Conservation (phyloP, 2,888 invertebrate genomes). For the Gisinianus flammeolus region DNA sequence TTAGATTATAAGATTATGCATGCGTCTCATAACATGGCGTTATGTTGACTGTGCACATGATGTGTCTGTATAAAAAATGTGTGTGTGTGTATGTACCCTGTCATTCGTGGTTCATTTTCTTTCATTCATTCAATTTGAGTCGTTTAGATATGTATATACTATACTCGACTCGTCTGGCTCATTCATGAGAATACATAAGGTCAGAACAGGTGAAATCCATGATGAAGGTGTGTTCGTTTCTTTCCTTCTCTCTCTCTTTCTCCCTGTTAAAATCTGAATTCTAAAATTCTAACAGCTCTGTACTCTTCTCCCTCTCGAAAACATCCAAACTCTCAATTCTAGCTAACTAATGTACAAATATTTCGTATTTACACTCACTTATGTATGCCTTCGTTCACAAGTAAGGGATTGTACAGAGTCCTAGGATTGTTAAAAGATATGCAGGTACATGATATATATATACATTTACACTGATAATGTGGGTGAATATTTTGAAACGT, state of each 20-base stretch:
- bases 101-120: conserved; percentile 19
- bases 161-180: background rate
- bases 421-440: no score
- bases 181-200: conserved; percentile 12
- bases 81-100: background rate
- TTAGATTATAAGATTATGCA: no score
- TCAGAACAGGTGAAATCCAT: conserved; percentile 16
- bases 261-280: background rate
- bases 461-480: no score
- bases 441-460: no score
- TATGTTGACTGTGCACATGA: background rate
- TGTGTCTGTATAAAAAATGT: background rate
- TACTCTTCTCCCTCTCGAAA: background rate
- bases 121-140: conserved; percentile 10
- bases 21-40: background rate
- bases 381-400: no score
- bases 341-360: background rate
- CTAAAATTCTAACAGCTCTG: background rate
- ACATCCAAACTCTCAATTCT: background rate
- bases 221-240: conserved; percentile 15
- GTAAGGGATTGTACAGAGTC: no score
- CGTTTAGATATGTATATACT: background rate
- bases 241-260: background rate
- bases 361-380: no score
- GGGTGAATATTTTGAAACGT: no score